A percentile compares a stretch with the other conserved stretches of the same genome.
Conservation (phyloP, 2,797 vertebrate genomes). For the Etheostoma perlongum region DNA sequence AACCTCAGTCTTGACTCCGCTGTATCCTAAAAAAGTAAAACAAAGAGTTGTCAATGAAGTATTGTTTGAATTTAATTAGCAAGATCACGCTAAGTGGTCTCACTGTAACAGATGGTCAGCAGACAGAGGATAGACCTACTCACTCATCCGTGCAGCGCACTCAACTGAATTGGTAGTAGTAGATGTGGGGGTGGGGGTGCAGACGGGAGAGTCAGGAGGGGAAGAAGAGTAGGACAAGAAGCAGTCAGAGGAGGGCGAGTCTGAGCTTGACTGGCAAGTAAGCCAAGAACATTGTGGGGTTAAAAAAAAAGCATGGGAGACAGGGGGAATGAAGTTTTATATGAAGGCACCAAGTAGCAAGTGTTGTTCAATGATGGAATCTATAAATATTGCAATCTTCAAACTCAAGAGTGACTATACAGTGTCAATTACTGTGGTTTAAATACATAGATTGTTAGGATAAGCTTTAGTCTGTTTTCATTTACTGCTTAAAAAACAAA, state of each 20-base stretch:
- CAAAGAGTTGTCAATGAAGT: slow-evolving; percentile 32
- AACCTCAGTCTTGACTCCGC: slow-evolving; percentile 53
- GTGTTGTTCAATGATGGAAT: background rate
- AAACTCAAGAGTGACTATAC: background rate
- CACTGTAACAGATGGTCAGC: slow-evolving; percentile 62
- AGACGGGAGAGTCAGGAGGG: slow-evolving; percentile 17
- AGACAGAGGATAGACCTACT: slow-evolving; percentile 52
- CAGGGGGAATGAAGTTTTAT: slow-evolving; percentile 5
- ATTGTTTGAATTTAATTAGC: slow-evolving; percentile 78
- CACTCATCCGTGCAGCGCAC: slow-evolving; percentile 34
- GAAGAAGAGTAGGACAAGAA: slow-evolving; percentile 29
- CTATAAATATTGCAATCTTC: slow-evolving; percentile 14
- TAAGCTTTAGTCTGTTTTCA: background rate
- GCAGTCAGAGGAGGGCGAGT: slow-evolving; percentile 60
- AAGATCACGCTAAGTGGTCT: slow-evolving; percentile 38
- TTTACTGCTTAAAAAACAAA: background rate
- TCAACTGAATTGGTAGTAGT: slow-evolving; percentile 26
- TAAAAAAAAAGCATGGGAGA: slow-evolving; percentile 11
- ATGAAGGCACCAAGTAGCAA: background rate
- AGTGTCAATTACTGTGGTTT: background rate
- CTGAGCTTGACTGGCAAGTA: slow-evolving; percentile 59
- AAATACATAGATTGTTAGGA: slow-evolving; percentile 4
- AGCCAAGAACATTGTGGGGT: slow-evolving; percentile 49
- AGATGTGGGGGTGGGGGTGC: slow-evolving; percentile 19
- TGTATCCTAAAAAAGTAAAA: slow-evolving; percentile 22